A percentile compares a stretch with the other conserved stretches of the same genome.
phyloP scores from a whole-genome alignment of 2,888 invertebrate genomes.

The Amiota minor region DNA sequence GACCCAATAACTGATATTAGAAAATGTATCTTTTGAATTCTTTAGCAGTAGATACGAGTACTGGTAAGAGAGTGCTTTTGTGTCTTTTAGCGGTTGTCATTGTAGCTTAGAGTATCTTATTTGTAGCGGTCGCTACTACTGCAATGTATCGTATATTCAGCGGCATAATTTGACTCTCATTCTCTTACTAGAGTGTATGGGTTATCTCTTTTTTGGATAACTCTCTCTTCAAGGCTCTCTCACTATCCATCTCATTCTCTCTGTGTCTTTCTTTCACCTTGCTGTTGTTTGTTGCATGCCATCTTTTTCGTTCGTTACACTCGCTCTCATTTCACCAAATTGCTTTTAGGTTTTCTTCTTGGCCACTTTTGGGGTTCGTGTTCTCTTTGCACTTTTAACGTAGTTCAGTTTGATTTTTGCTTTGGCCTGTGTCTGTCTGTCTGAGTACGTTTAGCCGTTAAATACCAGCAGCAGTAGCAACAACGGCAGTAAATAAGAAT shows the following conservation, averaged over 20 bases:
- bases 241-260: not conserved
- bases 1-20: conserved; percentile 37
- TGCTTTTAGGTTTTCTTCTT: conserved; percentile 2
- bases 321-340: not conserved
- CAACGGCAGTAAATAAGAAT: conserved; percentile 43
- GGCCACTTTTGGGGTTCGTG: conserved; percentile 50
- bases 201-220: conserved; percentile 21
- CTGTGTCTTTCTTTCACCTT: too few species aligned
- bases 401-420: conserved; percentile 69
- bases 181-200: not conserved
- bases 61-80: too few species aligned
- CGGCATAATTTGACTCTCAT: not conserved
- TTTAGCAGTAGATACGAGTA: conserved; percentile 34
- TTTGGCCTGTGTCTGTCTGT: conserved; percentile 68
- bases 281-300: not conserved
- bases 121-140: conserved; percentile 2
- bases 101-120: conserved; percentile 19
- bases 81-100: conserved; percentile 27
- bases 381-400: conserved; percentile 58
- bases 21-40: not conserved
- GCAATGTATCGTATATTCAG: not conserved
- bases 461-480: conserved; percentile 47
- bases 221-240: not conserved
- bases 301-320: not conserved
- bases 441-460: conserved; percentile 58